Evolutionary conservation across 2,888 invertebrate species (phyloP).

Genomic region (Yponomeuta plumbellus): DNA sequence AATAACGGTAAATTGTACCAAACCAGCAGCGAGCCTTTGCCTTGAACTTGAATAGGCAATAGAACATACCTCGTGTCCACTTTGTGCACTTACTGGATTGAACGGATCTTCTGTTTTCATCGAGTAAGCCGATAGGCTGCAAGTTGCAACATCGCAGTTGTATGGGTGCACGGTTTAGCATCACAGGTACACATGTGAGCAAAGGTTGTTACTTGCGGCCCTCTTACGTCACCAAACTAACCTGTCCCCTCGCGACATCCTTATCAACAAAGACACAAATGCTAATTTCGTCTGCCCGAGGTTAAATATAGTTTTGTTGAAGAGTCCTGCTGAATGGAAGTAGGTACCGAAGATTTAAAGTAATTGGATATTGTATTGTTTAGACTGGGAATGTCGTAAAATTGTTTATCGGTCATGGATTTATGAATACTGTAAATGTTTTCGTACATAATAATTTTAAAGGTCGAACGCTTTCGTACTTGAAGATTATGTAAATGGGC

Average conservation of each 20-base stretch:
- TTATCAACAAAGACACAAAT: neutral
- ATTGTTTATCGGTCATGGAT: neutral
- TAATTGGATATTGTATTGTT: neutral
- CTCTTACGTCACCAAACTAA: neutral
- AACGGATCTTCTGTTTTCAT: neutral
- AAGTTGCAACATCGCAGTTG: constrained; percentile 7
- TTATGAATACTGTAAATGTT: neutral
- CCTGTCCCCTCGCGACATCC: neutral
- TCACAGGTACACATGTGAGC: neutral
- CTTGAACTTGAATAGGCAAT: too few relatives aligned
- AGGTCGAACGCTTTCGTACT: neutral
- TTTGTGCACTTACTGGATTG: neutral
- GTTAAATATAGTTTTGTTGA: neutral
- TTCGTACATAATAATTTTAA: neutral
- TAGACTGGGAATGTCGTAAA: neutral
- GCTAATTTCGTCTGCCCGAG: neutral
- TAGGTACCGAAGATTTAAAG: neutral
- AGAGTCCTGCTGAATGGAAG: neutral
- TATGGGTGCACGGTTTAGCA: constrained; percentile 12
- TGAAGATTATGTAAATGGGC: neutral
- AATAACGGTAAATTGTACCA: too few relatives aligned
- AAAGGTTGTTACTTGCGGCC: constrained; percentile 15
- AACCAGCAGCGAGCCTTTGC: too few relatives aligned
- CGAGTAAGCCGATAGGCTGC: constrained; percentile 4
- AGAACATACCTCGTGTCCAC: too few relatives aligned